phyloP scores from a whole-genome alignment of 2,797 vertebrate genomes.

The Helicolenus hilgendorfi region DNA sequence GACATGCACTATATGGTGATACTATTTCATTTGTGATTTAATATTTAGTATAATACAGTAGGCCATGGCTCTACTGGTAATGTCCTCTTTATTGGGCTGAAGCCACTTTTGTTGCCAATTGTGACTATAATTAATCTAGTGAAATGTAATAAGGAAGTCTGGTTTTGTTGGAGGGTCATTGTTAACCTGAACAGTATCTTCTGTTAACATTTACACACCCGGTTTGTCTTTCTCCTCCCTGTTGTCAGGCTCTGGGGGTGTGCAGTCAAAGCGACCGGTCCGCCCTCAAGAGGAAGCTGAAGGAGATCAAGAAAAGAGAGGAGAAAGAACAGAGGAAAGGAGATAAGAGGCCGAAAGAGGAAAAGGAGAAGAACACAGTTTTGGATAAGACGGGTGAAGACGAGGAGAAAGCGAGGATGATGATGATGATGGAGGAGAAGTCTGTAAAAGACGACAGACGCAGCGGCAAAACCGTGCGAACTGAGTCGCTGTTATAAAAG shows the following conservation, averaged over 20 bases:
- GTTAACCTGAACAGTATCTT: not conserved
- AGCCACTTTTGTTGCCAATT: not conserved
- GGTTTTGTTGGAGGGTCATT: not conserved
- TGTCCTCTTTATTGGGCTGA: not conserved
- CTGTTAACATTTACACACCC: not conserved
- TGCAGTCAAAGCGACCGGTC: constrained; percentile 92
- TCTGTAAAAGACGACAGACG: constrained; percentile 70
- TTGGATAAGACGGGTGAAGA: constrained; percentile 88
- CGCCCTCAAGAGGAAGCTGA: constrained; percentile 93
- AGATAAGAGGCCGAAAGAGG: constrained; percentile 66
- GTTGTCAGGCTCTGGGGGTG: constrained; percentile 91
- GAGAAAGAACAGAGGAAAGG: constrained; percentile 92
- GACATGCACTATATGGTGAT: not conserved
- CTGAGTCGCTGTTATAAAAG: constrained; percentile 92
- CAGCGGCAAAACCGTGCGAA: constrained; percentile 84
- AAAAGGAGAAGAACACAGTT: constrained; percentile 84
- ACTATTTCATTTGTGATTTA: not conserved
- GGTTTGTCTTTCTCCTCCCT: not conserved
- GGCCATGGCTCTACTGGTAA: not conserved
- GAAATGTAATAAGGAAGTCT: not conserved
- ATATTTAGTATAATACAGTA: not conserved
- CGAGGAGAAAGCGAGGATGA: constrained; percentile 72
- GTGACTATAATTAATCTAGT: not conserved
- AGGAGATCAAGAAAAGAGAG: constrained; percentile 93
- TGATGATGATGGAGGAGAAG: constrained; percentile 19